A percentile compares a stretch with the other conserved stretches of the same genome.
Evolutionary conservation across 2,113 vertebrate genomes (phyloP).

Genomic region (Tichodroma muraria): DNA sequence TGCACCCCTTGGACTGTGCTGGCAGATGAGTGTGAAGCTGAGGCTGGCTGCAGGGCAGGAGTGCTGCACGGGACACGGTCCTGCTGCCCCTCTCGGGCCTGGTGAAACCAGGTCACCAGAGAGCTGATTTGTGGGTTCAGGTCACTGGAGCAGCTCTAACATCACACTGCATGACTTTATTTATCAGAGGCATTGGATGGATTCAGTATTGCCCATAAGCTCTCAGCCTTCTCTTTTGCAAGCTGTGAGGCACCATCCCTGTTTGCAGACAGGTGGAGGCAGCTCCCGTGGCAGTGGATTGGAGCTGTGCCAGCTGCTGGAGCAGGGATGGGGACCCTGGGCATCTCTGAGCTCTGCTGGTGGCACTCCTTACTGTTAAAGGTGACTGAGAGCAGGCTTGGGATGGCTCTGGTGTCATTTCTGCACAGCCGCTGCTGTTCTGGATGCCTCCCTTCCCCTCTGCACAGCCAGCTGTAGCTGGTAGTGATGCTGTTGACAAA

Average conservation of each 20-base stretch:
- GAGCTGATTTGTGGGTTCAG: not conserved
- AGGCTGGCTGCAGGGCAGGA: not conserved
- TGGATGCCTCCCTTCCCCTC: not conserved
- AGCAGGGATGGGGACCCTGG: not conserved
- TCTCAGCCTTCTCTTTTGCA: not conserved
- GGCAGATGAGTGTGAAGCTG: not conserved
- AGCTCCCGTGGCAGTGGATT: not conserved
- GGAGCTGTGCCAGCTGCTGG: not conserved
- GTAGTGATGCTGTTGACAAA: not conserved
- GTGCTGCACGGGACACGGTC: not conserved
- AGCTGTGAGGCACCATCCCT: not conserved
- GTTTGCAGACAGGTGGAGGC: not conserved
- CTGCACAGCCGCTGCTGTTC: not conserved
- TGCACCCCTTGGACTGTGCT: not conserved
- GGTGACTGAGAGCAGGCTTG: not conserved
- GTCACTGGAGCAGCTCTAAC: not conserved
- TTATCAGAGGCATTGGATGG: not conserved
- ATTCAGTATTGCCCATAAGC: not conserved
- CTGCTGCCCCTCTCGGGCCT: not conserved
- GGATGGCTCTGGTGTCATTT: not conserved
- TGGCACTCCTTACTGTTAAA: not conserved
- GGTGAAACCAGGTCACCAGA: not conserved
- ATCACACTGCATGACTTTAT: not conserved
- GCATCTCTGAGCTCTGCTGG: not conserved
- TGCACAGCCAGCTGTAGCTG: not conserved